phyloP scores from a whole-genome alignment of 2,113 vertebrate species.

The Orientallactaga bullata region DNA sequence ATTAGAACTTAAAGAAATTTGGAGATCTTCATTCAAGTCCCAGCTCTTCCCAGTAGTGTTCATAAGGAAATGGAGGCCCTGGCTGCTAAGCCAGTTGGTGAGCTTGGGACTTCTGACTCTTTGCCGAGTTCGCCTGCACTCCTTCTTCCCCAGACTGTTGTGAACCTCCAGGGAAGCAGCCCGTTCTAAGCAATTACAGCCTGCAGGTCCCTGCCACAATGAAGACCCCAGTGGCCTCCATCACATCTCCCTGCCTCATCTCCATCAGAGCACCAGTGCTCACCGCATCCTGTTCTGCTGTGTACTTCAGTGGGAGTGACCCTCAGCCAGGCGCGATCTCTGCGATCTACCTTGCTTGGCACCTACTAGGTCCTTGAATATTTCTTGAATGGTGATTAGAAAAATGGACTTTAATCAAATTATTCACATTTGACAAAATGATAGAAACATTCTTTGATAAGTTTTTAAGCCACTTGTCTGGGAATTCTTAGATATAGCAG shows the following conservation, averaged over 20 bases:
- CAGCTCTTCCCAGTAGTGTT: not conserved
- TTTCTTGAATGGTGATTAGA: not conserved
- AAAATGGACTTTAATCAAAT: conserved; percentile 50
- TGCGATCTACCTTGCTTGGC: not conserved
- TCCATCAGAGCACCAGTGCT: not conserved
- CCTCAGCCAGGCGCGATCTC: not conserved
- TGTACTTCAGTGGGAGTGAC: not conserved
- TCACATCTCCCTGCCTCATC: not conserved
- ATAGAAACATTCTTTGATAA: conserved; percentile 25
- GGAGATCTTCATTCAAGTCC: not conserved
- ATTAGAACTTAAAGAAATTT: not conserved
- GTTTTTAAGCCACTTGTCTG: conserved; percentile 18
- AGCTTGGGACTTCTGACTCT: not conserved
- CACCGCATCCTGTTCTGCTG: not conserved
- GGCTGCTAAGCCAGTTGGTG: not conserved
- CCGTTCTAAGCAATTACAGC: not conserved
- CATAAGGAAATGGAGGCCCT: not conserved
- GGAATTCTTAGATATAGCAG: not conserved
- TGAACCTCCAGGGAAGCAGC: not conserved
- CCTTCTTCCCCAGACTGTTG: not conserved
- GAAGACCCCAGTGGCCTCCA: not conserved
- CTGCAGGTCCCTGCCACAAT: not conserved
- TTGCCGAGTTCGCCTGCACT: not conserved
- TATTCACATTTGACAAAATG: conserved; percentile 39
- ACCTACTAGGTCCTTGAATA: not conserved